Evolutionary conservation across 1,140 invertebrate species (phyloP).

Genomic region (Yoshiicerus persimilis): DNA sequence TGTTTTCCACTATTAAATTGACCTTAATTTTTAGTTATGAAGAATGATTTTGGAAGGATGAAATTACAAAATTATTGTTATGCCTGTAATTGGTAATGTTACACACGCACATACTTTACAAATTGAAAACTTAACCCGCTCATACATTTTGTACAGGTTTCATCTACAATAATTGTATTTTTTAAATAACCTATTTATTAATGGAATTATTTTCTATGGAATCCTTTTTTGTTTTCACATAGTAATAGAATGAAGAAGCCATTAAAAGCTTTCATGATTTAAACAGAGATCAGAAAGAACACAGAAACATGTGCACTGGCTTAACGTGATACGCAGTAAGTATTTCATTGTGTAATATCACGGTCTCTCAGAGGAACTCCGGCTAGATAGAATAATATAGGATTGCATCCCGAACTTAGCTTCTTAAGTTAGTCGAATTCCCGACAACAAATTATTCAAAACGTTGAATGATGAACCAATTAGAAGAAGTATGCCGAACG

Average conservation of each 20-base stretch:
- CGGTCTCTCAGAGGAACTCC: neutral
- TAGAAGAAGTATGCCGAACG: neutral
- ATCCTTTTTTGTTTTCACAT: neutral
- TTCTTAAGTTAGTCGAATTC: conserved; percentile 6
- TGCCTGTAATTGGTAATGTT: too few species aligned
- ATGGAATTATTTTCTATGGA: too few species aligned
- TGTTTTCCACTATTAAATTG: too few species aligned
- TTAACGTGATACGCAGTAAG: too few species aligned
- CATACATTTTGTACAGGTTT: too few species aligned
- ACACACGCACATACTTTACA: too few species aligned
- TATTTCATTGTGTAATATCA: neutral
- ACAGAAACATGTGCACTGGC: neutral
- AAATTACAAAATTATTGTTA: too few species aligned
- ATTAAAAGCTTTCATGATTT: neutral
- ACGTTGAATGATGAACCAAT: conserved; percentile 35
- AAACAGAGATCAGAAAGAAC: neutral
- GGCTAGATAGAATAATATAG: neutral
- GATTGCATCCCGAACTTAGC: neutral
- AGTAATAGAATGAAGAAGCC: neutral
- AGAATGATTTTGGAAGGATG: too few species aligned
- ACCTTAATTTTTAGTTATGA: too few species aligned
- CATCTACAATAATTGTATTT: too few species aligned
- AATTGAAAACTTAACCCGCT: too few species aligned
- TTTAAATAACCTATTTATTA: too few species aligned
- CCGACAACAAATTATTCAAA: conserved; percentile 33